Base-by-base conservation (phyloP, 2,888 invertebrate genomes). In the Ophioninae sp. region DNA sequence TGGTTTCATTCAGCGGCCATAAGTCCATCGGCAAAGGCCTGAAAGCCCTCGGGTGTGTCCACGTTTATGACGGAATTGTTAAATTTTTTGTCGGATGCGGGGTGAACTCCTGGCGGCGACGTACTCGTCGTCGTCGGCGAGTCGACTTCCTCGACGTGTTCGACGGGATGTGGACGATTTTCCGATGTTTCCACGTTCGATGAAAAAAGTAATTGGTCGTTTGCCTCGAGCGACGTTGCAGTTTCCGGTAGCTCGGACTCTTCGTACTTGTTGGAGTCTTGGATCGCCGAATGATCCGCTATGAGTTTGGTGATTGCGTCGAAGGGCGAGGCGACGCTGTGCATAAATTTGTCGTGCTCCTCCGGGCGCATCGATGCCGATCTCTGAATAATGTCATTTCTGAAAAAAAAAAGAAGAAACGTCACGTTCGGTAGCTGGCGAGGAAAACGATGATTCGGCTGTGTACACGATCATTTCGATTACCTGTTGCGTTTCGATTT, bases 401-500 rank as follows among this genome's bases (percentile, higher is more conserved):
- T 92, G 86, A 8, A 30, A 22, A 6, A n/a, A 2, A 59, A 2
- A 59, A 22, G 22, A 59, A 9, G 39, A 39, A 72, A 39, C 39
- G n/a, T 0, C 39, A 61, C 17, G 51, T 39, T 59, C 44, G 6
- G 51, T 17, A 51, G 17, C 5, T 17, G 13, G 17, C 13, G 51
- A 3, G 51, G 6, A 6, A 51, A 30, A 30, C 30, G 30, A 17
- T 13, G 17, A 2, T 17, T 17, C 17, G 51, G 0, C 51, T 2
- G 51, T 17, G 3, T 2, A 17, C 51, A 13, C 17, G 0, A 51
- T 6, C 51, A 2, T n/a, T n/a, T 5, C 17, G 44, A 44, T 9
- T 51, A 92, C 92, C 92, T 91, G 80, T 73, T 90, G 20, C 87
- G 67, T 79, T 88, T 91, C 51, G 85, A 90, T 83, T 94, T 94